These are phyloP conservation scores for Elysia crispata DNA, from an alignment of 2,888 invertebrate genomes.

Conservation along the genomic window DNA sequence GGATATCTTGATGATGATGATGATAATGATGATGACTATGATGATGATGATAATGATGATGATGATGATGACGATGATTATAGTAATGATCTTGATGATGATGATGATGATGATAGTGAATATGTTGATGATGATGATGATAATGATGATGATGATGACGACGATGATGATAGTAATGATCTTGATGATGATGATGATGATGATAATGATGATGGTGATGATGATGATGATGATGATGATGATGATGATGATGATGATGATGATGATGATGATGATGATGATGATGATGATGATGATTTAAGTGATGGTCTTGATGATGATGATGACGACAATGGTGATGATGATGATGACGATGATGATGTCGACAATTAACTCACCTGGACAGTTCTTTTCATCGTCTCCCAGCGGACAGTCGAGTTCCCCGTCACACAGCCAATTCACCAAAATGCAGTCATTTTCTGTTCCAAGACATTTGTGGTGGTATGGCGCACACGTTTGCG, in stretches of 20 bases:
- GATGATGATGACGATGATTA: constrained; percentile 45
- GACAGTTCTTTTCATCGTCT: too few species aligned
- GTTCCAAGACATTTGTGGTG: too few species aligned
- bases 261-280: constrained; percentile 14
- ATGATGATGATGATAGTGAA: constrained; percentile 41
- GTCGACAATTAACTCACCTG: too few species aligned
- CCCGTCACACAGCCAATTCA: too few species aligned
- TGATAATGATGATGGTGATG: background rate
- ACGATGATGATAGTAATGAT: constrained; percentile 33
- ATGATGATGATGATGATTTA: too few species aligned
- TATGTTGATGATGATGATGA: constrained; percentile 45
- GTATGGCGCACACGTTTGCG: too few species aligned
- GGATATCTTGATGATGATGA: background rate
- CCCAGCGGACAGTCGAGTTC: too few species aligned
- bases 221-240: background rate
- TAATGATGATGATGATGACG: constrained; percentile 42
- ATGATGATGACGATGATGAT: too few species aligned
- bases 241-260: background rate
- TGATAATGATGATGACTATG: constrained; percentile 44
- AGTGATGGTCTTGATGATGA: too few species aligned
- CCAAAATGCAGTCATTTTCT: too few species aligned
- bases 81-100: constrained; percentile 42
- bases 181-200: background rate
- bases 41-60: constrained; percentile 45
- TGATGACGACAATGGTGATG: constrained; percentile 9